These are phyloP conservation scores for Torymus aiolomorphi DNA, from an alignment of 2,888 invertebrate genomes.

Conservation along the genomic window DNA sequence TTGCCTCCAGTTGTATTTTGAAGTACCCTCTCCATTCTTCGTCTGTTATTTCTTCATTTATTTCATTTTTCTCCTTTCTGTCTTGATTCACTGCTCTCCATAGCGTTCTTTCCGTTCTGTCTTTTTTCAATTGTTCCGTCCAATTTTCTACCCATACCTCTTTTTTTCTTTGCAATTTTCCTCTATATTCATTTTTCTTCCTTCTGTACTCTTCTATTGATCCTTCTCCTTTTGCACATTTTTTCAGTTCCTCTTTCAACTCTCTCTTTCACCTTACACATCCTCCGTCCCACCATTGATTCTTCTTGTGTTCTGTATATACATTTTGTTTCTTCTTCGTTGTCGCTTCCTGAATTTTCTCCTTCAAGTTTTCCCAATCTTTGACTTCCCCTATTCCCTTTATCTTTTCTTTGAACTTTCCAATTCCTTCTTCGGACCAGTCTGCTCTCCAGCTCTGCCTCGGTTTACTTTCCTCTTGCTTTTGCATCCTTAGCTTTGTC, in stretches of 20 bases:
- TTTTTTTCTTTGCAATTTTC: background rate
- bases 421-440: no score
- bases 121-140: background rate
- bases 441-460: no score
- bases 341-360: no score
- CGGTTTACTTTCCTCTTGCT: no score
- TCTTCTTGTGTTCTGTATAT: no score
- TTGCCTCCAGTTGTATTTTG: background rate
- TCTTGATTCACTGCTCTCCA: background rate
- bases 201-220: background rate
- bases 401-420: no score
- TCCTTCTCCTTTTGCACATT: background rate
- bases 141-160: background rate
- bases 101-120: background rate
- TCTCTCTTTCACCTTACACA: background rate
- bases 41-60: background rate
- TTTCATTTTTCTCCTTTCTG: background rate
- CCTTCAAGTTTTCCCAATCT: no score
- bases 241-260: background rate
- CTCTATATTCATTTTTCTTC: background rate
- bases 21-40: background rate
- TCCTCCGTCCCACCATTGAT: background rate
- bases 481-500: background rate
- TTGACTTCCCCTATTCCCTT: no score
- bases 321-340: background rate